Percentiles rank a stretch among this genome's conserved stretches.
phyloP scores from a whole-genome alignment of 92 coral and sea anemone genomes.

The Virgularia gustaviana region DNA sequence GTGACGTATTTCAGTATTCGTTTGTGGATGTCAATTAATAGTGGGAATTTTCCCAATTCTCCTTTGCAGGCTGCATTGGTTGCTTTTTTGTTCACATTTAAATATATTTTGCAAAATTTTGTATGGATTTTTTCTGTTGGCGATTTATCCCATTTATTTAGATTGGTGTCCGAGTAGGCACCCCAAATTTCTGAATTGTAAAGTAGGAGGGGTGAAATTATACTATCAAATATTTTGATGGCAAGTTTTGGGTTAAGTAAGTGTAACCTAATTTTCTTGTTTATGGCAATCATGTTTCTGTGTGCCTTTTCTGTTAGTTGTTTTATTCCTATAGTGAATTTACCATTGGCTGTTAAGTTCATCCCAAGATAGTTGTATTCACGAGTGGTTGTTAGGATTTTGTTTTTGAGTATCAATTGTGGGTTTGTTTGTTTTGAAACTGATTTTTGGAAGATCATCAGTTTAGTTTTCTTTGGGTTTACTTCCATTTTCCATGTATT shows the following conservation, averaged over 20 bases:
- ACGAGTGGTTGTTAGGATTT: background rate
- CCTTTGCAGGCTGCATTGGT: conserved; percentile 11
- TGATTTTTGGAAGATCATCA: conserved; percentile 1
- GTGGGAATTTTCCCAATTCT: conserved; percentile 51
- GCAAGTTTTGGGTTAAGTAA: conserved; percentile 1
- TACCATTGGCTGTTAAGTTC: background rate
- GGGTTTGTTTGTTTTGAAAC: background rate
- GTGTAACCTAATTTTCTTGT: background rate
- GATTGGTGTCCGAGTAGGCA: background rate
- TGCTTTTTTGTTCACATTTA: conserved; percentile 43
- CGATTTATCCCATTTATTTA: conserved; percentile 40
- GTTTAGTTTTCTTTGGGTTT: conserved; percentile 21
- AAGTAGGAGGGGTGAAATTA: conserved; percentile 39
- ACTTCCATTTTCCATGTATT: conserved; percentile 23
- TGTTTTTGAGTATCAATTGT: background rate
- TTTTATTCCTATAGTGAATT: background rate
- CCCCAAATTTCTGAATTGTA: conserved; percentile 55
- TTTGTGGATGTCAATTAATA: conserved; percentile 25
- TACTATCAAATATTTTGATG: conserved; percentile 28
- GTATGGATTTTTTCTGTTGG: conserved; percentile 42
- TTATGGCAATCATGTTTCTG: background rate
- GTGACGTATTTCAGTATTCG: conserved; percentile 3
- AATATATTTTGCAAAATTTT: conserved; percentile 38
- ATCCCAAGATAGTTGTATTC: background rate
- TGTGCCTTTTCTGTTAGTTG: background rate